Evolutionary conservation across 2,113 vertebrate species (phyloP).

Genomic region (Rhinopomastus cyanomelas): DNA sequence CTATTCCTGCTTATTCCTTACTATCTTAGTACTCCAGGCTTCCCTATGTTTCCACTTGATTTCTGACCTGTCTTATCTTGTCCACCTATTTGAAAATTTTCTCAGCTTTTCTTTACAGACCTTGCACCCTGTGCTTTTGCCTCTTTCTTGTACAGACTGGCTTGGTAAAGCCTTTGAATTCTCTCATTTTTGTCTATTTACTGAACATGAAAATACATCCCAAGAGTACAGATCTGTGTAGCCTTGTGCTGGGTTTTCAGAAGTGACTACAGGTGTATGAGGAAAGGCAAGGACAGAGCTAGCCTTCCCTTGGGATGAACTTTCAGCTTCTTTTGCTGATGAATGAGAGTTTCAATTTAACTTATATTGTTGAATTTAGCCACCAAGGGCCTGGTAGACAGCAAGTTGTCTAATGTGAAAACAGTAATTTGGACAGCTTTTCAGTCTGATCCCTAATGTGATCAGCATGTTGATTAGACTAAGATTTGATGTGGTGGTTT

Average conservation of each 20-base stretch:
- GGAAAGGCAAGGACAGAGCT: neutral
- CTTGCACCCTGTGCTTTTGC: neutral
- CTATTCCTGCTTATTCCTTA: neutral
- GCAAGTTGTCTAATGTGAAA: neutral
- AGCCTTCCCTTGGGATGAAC: neutral
- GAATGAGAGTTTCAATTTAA: neutral
- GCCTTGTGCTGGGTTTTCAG: neutral
- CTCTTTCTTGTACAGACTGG: accelerated
- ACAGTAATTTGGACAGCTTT: neutral
- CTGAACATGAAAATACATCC: neutral
- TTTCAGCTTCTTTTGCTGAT: neutral
- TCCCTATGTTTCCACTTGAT: neutral
- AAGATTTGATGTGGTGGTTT: neutral
- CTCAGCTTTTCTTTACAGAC: neutral
- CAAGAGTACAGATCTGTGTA: neutral
- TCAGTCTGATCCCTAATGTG: neutral
- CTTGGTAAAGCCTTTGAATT: neutral
- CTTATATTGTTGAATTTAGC: neutral
- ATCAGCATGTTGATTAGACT: neutral
- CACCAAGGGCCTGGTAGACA: neutral
- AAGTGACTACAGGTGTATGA: neutral
- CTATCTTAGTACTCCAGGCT: neutral
- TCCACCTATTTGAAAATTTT: neutral
- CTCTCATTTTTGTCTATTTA: neutral
- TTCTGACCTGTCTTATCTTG: neutral